A percentile compares a stretch with the other conserved stretches of the same genome.
Conservation (phyloP, 2,113 vertebrate species). For the Sturnira hondurensis region DNA sequence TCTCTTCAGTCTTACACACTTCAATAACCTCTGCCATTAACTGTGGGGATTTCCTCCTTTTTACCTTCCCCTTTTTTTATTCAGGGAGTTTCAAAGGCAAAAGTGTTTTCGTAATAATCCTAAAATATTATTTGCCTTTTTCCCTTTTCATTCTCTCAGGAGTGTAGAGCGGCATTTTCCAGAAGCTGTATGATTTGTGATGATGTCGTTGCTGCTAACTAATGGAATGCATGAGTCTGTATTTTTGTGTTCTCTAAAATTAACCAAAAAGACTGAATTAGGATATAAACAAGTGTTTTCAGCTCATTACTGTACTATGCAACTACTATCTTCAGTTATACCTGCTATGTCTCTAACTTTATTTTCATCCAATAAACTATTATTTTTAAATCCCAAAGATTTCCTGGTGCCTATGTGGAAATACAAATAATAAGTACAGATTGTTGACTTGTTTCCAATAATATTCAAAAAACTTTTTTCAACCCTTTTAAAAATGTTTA, state of each 20-base stretch:
- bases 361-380: not conserved
- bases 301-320: not conserved
- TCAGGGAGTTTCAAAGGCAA: not conserved
- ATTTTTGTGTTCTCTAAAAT: constrained; percentile 1
- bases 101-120: not conserved
- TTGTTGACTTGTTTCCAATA: not conserved
- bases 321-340: not conserved
- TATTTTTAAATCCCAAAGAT: not conserved
- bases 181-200: not conserved
- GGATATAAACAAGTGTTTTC: not conserved
- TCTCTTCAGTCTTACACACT: not conserved
- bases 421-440: not conserved
- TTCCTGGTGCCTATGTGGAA: not conserved
- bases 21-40: not conserved
- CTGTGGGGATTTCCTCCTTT: not conserved
- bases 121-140: not conserved
- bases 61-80: not conserved
- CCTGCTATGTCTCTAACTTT: not conserved
- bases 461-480: not conserved
- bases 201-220: not conserved
- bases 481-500: not conserved
- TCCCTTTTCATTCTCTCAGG: not conserved
- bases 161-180: not conserved
- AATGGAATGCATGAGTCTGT: not conserved
- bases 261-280: not conserved